Base-by-base conservation (phyloP, 2,888 invertebrate species). In the Netelia fuscicornis region DNA sequence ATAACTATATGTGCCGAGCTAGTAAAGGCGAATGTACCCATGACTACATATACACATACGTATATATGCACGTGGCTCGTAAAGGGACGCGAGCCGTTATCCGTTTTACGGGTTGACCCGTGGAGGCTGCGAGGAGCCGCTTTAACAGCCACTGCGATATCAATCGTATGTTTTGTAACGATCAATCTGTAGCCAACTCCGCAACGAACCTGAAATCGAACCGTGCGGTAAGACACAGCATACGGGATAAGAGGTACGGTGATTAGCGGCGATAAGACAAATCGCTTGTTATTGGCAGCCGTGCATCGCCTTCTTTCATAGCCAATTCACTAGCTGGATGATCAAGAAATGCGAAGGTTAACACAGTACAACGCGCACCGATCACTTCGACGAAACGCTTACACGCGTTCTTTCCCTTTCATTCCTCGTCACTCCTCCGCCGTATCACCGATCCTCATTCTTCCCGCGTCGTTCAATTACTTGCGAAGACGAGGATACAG, bases 51-150 rank as follows among this genome's bases (percentile, higher is more conserved):
- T 5, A 54, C 13, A n/a, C n/a, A 54, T 54, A 58, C 20, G 58
- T 58, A 54, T 58, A 54, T 54, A 54, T 68, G 60, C 30, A 37
- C 58, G 64, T 17, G 65, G 83, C 42, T 83, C 86, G 81, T 76
- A 83, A 86, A 86, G 75, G 81, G 48, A 68, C 74, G 75, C 62
- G 79, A 83, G 75, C 81, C 83, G 83, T 86, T 86, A 85, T 87
- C 87, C 84, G 74, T 86, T 85, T 84, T 83, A 87, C 84, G 83
- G 84, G 79, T 84, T 77, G 80, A 17, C 62, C 79, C 67, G 65
- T 42, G 76, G 65, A 78, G 71, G 81, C 75, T 75, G 76, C 85
- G 52, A 58, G 67, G 83, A 44, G 68, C 83, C 64, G 79, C 67
- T 86, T 86, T 83, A 85, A 80, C 83, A 86, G 81, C 84, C 83